phyloP scores from a whole-genome alignment of 2,113 vertebrate species.

The Heterochromis multidens region DNA sequence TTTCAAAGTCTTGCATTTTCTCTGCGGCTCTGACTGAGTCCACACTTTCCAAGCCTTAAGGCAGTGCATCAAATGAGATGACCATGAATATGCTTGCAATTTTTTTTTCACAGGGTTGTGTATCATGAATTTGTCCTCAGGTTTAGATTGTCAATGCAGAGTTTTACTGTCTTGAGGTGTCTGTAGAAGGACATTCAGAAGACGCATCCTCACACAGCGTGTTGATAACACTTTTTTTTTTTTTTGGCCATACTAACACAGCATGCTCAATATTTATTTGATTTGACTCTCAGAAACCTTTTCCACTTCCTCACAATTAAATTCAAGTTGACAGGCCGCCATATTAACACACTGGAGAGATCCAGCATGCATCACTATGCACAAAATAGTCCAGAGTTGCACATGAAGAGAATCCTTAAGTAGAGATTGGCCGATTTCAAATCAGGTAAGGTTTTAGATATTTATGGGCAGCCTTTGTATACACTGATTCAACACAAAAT shows the following conservation, averaged over 20 bases:
- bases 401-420: too few relatives aligned
- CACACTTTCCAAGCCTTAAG: background rate
- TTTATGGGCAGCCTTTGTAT: too few relatives aligned
- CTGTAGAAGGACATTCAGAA: background rate
- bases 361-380: too few relatives aligned
- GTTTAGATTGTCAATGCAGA: background rate
- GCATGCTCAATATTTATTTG: background rate
- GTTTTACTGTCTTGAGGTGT: background rate
- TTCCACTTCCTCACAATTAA: too few relatives aligned
- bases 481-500: background rate
- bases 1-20: background rate
- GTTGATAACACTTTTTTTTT: too few relatives aligned
- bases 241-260: background rate
- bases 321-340: too few relatives aligned
- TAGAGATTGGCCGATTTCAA: too few relatives aligned
- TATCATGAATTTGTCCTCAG: accelerated
- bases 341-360: too few relatives aligned
- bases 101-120: background rate
- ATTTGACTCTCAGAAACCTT: too few relatives aligned
- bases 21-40: background rate
- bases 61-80: background rate
- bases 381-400: too few relatives aligned
- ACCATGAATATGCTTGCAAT: accelerated
- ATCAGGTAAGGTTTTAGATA: too few relatives aligned
- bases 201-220: background rate